Conservation (phyloP, 1,140 invertebrate species). For the Goniozus legneri region DNA sequence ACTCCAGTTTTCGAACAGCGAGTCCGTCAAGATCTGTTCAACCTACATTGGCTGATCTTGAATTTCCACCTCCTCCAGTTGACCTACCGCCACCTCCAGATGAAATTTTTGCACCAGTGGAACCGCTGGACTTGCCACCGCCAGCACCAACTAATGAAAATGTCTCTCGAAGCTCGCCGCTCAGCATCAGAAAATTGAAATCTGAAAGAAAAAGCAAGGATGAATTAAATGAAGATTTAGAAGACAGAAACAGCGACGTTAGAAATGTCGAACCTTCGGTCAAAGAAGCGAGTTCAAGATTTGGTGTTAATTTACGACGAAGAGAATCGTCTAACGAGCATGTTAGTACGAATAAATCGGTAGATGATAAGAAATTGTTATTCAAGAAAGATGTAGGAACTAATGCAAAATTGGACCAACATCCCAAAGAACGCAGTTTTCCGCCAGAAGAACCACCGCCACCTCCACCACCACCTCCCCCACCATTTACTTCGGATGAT, state of each 20-base stretch:
- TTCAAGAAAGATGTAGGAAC: conserved; percentile 10
- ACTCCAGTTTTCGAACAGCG: conserved; percentile 54
- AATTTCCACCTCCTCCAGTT: conserved; percentile 80
- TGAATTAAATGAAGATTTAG: conserved; percentile 40
- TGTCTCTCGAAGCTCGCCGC: conserved; percentile 33
- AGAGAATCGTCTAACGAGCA: conserved; percentile 55
- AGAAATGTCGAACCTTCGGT: conserved; percentile 65
- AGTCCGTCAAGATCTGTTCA: conserved; percentile 61
- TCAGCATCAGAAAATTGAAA: conserved; percentile 47
- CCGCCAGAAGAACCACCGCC: conserved; percentile 38
- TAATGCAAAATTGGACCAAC: not conserved
- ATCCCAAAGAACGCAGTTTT: conserved; percentile 27
- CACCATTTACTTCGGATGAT: conserved; percentile 13
- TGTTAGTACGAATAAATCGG: conserved; percentile 57
- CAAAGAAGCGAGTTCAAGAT: conserved; percentile 67
- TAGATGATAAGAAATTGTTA: conserved; percentile 36
- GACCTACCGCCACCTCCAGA: conserved; percentile 73
- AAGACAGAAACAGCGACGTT: conserved; percentile 55
- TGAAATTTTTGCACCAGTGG: conserved; percentile 55
- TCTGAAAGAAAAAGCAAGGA: conserved; percentile 42
- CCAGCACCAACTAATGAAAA: conserved; percentile 19
- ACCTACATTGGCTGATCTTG: conserved; percentile 71
- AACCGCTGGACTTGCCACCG: conserved; percentile 43
- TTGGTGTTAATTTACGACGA: conserved; percentile 68
- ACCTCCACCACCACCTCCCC: conserved; percentile 29